phyloP scores from a whole-genome alignment of 2,888 invertebrate species.

The Uloborus plumipes region DNA sequence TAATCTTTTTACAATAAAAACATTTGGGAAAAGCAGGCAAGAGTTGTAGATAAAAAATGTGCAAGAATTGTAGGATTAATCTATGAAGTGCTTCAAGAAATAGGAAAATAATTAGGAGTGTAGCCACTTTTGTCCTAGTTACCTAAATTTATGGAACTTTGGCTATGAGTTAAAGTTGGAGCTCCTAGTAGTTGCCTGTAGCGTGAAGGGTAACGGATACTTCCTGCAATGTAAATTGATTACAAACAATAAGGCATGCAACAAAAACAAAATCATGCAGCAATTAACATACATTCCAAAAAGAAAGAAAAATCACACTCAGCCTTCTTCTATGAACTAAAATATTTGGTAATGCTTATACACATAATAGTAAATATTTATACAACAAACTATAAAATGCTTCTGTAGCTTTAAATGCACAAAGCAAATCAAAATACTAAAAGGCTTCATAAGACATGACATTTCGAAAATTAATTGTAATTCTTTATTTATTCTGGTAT shows the following conservation, averaged over 20 bases:
- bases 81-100: background rate
- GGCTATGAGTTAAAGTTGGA: constrained; percentile 43
- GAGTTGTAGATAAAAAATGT: no score
- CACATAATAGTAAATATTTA: no score
- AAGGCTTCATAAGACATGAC: no score
- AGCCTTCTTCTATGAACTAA: no score
- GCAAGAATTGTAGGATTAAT: no score
- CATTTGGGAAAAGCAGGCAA: background rate
- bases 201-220: constrained; percentile 57
- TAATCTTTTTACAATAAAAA: background rate
- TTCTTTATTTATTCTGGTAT: no score
- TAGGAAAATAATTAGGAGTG: constrained; percentile 19
- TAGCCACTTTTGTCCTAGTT: background rate
- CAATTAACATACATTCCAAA: background rate
- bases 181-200: constrained; percentile 57
- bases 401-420: no score
- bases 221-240: constrained; percentile 41
- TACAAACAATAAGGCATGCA: constrained; percentile 31
- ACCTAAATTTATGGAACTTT: constrained; percentile 57
- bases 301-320: background rate
- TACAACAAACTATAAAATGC: no score
- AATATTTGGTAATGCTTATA: no score
- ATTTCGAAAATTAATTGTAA: no score
- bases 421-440: no score
- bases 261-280: constrained; percentile 11